phyloP scores from a whole-genome alignment of 2,797 vertebrate genomes.

The Micropoecilia bifurca region DNA sequence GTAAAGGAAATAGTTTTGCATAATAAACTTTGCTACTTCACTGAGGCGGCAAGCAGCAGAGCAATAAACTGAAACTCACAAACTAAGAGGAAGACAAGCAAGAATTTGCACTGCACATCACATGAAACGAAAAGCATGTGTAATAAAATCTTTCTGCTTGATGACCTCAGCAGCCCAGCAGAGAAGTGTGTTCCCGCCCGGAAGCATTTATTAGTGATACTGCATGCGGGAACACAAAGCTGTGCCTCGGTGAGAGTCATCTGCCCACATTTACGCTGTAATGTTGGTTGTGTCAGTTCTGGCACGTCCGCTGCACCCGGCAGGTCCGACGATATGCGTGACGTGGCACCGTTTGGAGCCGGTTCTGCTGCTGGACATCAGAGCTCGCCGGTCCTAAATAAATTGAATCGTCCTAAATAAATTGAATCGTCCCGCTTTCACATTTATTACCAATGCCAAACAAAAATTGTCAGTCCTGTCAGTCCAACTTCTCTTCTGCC shows the following conservation, averaged over 20 bases:
- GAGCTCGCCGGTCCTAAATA: slow-evolving; percentile 47
- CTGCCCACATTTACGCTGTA: slow-evolving; percentile 47
- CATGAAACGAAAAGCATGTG: not conserved
- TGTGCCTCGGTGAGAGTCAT: slow-evolving; percentile 28
- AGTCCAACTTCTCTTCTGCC: not conserved
- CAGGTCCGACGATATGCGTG: slow-evolving; percentile 41
- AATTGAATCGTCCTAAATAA: slow-evolving; percentile 44
- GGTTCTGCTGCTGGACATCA: slow-evolving; percentile 49
- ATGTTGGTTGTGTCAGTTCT: slow-evolving; percentile 53
- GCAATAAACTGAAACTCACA: not conserved
- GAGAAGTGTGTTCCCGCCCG: slow-evolving; percentile 14
- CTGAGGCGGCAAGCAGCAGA: not conserved
- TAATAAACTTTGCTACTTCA: not conserved
- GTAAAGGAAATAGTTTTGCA: not conserved
- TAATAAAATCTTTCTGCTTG: slow-evolving; percentile 2
- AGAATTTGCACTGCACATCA: not conserved
- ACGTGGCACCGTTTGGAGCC: slow-evolving; percentile 40
- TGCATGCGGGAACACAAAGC: slow-evolving; percentile 58
- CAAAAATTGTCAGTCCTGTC: slow-evolving; percentile 9
- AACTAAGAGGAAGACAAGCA: not conserved
- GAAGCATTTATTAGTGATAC: slow-evolving; percentile 54
- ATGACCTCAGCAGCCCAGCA: slow-evolving; percentile 24
- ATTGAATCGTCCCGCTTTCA: slow-evolving; percentile 29
- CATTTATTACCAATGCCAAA: slow-evolving; percentile 60
- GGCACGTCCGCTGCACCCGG: slow-evolving; percentile 52